Conservation (phyloP, 2,888 invertebrate genomes). For the Arctia plantaginis region DNA sequence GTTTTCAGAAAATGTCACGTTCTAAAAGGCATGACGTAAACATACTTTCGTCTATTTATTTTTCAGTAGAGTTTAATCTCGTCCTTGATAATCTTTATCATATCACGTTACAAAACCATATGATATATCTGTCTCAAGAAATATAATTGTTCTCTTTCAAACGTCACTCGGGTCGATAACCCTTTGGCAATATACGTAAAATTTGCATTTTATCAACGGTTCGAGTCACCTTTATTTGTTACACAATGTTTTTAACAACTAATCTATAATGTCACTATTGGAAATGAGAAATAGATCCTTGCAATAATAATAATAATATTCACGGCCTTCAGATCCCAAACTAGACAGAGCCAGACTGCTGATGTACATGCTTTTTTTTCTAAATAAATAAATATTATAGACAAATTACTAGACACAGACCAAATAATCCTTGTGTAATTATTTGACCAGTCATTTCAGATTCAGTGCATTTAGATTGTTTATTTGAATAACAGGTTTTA, state of each 20-base stretch:
- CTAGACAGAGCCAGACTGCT: no score
- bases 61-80: not conserved
- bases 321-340: no score
- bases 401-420: no score
- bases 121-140: conserved; percentile 32
- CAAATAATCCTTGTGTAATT: no score
- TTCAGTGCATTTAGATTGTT: no score
- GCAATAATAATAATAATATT: not conserved
- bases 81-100: conserved; percentile 18
- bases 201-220: conserved; percentile 53
- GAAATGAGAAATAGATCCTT: not conserved
- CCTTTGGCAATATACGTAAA: conserved; percentile 43
- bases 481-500: no score
- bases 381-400: no score
- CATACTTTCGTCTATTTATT: not conserved
- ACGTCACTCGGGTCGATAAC: conserved; percentile 37
- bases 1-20: not conserved
- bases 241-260: conserved; percentile 13
- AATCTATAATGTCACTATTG: conserved; percentile 10
- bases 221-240: conserved; percentile 38
- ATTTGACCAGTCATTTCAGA: no score
- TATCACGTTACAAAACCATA: conserved; percentile 16
- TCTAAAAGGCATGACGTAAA: not conserved
- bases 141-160: conserved; percentile 46
- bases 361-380: no score